Base-by-base conservation (phyloP, 2,888 invertebrate genomes). In the Acleris emargana region DNA sequence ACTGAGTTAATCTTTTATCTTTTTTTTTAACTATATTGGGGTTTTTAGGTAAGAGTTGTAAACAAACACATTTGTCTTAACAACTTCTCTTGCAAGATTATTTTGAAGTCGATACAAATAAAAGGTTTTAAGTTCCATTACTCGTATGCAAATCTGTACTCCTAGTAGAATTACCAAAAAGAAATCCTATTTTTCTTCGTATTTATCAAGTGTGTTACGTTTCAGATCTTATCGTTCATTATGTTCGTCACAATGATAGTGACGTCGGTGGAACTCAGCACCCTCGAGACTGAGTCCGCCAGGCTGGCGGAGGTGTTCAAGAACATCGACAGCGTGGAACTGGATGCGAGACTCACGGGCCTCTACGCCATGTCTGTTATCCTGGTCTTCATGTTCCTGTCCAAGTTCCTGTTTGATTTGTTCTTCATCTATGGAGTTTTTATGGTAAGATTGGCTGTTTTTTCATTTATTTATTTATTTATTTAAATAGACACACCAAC, bases 321-420 rank as follows among this genome's bases (percentile, higher is more conserved):
- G 11, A 17, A 20, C 22, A 22, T 38, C 25, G 63, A 63, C 1
- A n/a, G 85, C 38, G 64, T 81, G 0, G 84, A 87, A 42, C 69
- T 72, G 28, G 79, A 84, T 52, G 91, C 91, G 0, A 82, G 77
- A 0, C 67, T 82, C 20, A 84, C 88, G 0, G 91, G 89, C 0
- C 69, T 86, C 0, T 89, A 86, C 64, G 90, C 79, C 18, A 86
- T 91, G 86, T 79, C 81, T 52, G 83, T 92, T 51, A 89, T 91
- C 11, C 75, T 91, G 5, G 79, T 83, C 0, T 58, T 90, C 9
- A 84, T 92, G 89, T 89, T 86, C 72, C 73, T 89, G 0, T 77
- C 78, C 22, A 91, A 91, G 72, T 85, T 91, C 69, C 52, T 77
- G 9, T 88, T 87, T n/a, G 91, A 91, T 60, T 17, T 88, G 0